phyloP scores from a whole-genome alignment of 2,888 invertebrate genomes.

The Poecilobothrus nobilitatus region DNA sequence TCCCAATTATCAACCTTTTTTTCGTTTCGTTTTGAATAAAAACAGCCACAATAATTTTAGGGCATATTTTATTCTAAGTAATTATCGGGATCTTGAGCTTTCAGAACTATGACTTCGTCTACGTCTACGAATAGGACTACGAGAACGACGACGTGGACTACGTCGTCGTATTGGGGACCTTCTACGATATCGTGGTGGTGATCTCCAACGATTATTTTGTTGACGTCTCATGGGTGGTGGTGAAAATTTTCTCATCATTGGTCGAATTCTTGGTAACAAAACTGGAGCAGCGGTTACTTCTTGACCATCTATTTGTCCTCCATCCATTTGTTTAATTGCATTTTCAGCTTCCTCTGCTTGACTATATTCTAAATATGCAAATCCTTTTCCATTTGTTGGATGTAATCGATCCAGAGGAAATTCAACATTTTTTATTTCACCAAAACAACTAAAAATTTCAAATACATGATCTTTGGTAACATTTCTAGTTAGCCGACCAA shows the following conservation, averaged over 20 bases:
- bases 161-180: conserved; percentile 36
- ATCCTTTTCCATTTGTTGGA: conserved; percentile 79
- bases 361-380: conserved; percentile 91
- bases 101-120: conserved; percentile 43
- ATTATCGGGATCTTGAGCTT: conserved; percentile 37
- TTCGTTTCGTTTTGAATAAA: too few species aligned
- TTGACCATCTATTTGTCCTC: conserved; percentile 94
- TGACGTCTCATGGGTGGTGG: conserved; percentile 36
- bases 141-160: conserved; percentile 40
- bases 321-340: conserved; percentile 99
- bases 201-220: conserved; percentile 41
- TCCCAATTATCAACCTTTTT: too few species aligned
- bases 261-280: conserved; percentile 56
- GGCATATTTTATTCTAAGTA: too few species aligned
- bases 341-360: conserved; percentile 94
- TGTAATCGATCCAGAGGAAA: conserved; percentile 84
- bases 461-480: conserved; percentile 82
- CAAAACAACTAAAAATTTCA: conserved; percentile 87
- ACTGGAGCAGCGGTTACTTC: conserved; percentile 95
- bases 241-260: conserved; percentile 37
- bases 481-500: conserved; percentile 85
- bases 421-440: conserved; percentile 78
- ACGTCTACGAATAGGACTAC: conserved; percentile 41
- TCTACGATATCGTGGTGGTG: conserved; percentile 36
- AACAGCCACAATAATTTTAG: too few species aligned